Base-by-base conservation (phyloP, 2,113 vertebrate genomes). In the Pholis gunnellus region DNA sequence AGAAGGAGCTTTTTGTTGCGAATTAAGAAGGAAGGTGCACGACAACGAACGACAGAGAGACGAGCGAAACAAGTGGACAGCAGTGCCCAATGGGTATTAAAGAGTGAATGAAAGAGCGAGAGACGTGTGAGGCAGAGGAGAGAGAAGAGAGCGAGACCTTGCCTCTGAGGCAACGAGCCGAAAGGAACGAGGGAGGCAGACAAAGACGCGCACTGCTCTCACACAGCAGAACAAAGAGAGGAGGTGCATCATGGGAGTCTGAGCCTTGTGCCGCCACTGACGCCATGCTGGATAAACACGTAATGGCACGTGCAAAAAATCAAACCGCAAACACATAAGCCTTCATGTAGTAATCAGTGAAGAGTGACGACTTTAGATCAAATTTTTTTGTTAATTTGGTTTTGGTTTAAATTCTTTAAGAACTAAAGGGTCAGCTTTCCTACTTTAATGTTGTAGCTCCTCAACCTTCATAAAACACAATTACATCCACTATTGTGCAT, bases 181-280 rank as follows among this genome's bases (percentile, higher is more conserved):
- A 88, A 66, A 87, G 78, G 77, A 90, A 87, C 75, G 84, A 85
- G 82, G 80, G 84, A 88, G 71, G 83, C 88, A 91, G 88, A 94
- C 93, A 93, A 94, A 94, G 93, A 86, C 64, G 73, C 82, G 44
- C 70, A 31, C 85, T 85, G 90, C 87, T 91, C 90, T 89, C 87
- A 84, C 86, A 76, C 73, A 31, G 84, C 82, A 93, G 89, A 94
- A 94, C 93, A 94, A 94, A 94, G 94, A 90, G 87, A 64, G 88
- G 87, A 67, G 89, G 89, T 93, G 94, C 92, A 94, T 92, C 73
- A 91, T 92, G 92, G 91, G 93, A 93, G 80, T 87, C 82, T 86
- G 88, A 92, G 90, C 83, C 89, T 77, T 81, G 66, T 31, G 75
- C 52, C 82, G 59, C 83, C 76, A 65, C 79, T 78, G 86, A 87